Base-by-base conservation (phyloP, 1,140 invertebrate genomes). In the Saccostrea glomerata region DNA sequence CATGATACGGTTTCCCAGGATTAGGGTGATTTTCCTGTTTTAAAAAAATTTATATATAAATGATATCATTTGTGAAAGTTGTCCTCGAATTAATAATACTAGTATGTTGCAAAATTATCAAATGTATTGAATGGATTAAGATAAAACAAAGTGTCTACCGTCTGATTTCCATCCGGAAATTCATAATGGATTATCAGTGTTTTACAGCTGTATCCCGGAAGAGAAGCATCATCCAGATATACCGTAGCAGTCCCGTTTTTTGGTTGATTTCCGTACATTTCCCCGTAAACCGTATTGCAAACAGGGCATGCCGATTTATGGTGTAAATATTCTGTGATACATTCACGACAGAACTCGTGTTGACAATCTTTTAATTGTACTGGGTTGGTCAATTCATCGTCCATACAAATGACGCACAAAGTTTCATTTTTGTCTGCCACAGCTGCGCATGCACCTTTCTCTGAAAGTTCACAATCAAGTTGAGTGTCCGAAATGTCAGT, bases 201-300 rank as follows among this genome's bases (percentile, higher is more conserved):
- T 85, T n/a, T 63, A 36, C 66, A 30, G 20, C 15, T 47, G 89
- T 89, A 92, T 15, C 91, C 91, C 56, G 90, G 90, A 3, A 93
- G 82, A 40, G 85, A 54, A 23, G 20, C n/a, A 0, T 63, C 13
- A 2, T 63, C 23, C 13, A 60, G 25, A 47, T 85, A 82, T 13
- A 66, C 58, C 30, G 47, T 82, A 20, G 77, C 87, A 82, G 88
- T 91, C 17, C 82, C 89, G n/a, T 89, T 85, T 23, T n/a, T 9
- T n/a, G 93, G 93, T 85, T 93, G 92, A 47, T 92, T 91, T 47
- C 93, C 93, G 13, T 23, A 92, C 36, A 92, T 66, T 36, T 83
- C 83, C n/a, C 92, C 92, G 87, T 91, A 93, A 20, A 91, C 54
- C 12, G 60, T 89, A 23, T 87, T 87, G 90, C 93, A 94, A 36